Percentiles rank a stretch among this genome's conserved stretches.
Evolutionary conservation across 2,113 vertebrate genomes (phyloP).

Genomic region (Felis chaus): DNA sequence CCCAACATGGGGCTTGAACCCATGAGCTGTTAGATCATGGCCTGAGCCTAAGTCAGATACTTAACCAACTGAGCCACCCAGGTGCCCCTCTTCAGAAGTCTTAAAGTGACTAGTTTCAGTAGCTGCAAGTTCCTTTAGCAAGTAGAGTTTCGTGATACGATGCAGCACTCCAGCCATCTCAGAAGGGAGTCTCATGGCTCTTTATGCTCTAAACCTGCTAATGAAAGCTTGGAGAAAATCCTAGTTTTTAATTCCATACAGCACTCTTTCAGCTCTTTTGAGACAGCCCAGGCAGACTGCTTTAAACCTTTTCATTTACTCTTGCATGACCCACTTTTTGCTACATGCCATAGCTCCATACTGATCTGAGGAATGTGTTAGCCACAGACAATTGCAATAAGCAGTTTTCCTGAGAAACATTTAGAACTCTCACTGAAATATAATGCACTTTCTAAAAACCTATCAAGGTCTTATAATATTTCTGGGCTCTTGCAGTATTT

Average conservation of each 20-base stretch:
- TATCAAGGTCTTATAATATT: constrained; percentile 16
- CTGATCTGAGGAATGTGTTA: constrained; percentile 65
- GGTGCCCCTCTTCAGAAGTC: neutral
- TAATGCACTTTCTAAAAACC: constrained; percentile 63
- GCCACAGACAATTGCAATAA: constrained; percentile 47
- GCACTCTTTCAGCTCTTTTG: neutral
- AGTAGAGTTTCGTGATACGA: neutral
- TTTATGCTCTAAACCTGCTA: neutral
- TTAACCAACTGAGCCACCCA: too few relatives aligned
- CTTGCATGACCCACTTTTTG: neutral
- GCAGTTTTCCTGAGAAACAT: constrained; percentile 47
- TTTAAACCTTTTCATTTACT: constrained; percentile 66
- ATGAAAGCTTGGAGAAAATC: constrained; percentile 9
- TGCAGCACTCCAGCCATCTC: neutral
- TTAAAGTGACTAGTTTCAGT: neutral
- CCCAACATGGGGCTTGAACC: fast-evolving
- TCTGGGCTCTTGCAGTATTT: constrained; percentile 7
- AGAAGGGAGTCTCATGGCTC: neutral
- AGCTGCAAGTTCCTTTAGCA: neutral
- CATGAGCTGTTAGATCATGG: too few relatives aligned
- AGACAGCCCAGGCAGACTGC: neutral
- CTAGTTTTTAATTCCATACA: constrained; percentile 22
- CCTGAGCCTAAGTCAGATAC: too few relatives aligned
- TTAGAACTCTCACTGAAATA: constrained; percentile 59
- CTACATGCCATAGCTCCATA: neutral